A percentile compares a stretch with the other conserved stretches of the same genome.
Conservation (phyloP, 1,140 invertebrate species). For the Papilio xuthus region DNA sequence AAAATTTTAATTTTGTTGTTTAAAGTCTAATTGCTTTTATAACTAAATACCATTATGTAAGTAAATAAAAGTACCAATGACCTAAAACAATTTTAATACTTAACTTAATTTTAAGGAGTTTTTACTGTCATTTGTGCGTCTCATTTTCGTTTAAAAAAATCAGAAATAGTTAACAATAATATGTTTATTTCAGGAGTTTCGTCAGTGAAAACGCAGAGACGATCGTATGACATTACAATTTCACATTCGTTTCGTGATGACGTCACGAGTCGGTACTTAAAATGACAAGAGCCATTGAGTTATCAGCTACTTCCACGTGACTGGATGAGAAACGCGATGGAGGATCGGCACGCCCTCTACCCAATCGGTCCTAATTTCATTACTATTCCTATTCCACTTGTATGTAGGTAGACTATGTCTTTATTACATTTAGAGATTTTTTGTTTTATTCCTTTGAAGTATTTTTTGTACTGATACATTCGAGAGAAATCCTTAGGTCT, state of each 20-base stretch:
- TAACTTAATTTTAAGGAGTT: no score
- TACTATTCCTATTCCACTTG: neutral
- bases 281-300: conserved; percentile 3
- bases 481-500: neutral
- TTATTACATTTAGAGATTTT: neutral
- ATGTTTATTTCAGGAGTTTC: neutral
- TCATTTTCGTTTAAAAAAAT: no score
- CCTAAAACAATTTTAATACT: no score
- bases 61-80: no score
- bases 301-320: conserved; percentile 25
- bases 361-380: conserved; percentile 13
- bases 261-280: neutral
- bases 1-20: no score
- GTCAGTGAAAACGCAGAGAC: neutral
- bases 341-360: neutral
- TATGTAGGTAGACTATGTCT: neutral
- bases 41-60: no score
- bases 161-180: no score
- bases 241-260: neutral
- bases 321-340: neutral
- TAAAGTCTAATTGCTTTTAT: no score
- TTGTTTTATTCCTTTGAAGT: neutral
- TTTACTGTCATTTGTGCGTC: no score
- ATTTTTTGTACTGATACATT: neutral
- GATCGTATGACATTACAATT: neutral